Conservation (phyloP, 2,797 vertebrate species). For the Sebastes taczanowskii region DNA sequence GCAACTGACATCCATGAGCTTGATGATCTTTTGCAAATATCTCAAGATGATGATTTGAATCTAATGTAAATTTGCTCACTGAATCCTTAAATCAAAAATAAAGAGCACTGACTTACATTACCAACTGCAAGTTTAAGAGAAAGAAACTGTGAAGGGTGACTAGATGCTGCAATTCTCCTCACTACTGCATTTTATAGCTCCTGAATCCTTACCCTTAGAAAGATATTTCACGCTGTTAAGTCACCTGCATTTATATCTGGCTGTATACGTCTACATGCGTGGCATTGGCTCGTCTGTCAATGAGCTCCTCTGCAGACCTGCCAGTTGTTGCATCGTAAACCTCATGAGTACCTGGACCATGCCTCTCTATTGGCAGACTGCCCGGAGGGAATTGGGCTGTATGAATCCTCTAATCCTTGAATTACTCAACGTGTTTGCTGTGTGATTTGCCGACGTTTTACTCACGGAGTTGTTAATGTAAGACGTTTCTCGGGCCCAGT, state of each 20-base stretch:
- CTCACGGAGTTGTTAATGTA: constrained; percentile 56
- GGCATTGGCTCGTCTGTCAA: constrained; percentile 34
- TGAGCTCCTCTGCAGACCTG: constrained; percentile 48
- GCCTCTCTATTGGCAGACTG: constrained; percentile 55
- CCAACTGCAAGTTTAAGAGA: background rate
- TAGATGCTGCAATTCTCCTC: background rate
- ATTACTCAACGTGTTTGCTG: constrained; percentile 64
- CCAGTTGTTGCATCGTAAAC: constrained; percentile 40
- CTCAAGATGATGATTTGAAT: constrained; percentile 9
- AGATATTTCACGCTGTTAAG: constrained; percentile 17
- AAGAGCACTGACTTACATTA: background rate
- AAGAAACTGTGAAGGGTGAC: background rate
- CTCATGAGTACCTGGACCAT: constrained; percentile 48
- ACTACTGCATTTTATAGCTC: background rate
- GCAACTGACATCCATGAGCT: background rate
- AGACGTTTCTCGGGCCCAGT: constrained; percentile 28
- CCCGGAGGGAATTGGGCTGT: constrained; percentile 53
- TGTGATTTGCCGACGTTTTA: constrained; percentile 66
- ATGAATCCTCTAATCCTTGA: constrained; percentile 66
- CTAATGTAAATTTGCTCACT: constrained; percentile 5
- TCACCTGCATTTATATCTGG: constrained; percentile 31
- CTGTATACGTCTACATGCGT: constrained; percentile 12
- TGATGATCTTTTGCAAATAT: constrained; percentile 25
- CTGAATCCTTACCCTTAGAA: background rate
- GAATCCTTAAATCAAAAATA: constrained; percentile 10